Conservation (phyloP, 2,797 vertebrate species). For the Spatula versicolor region DNA sequence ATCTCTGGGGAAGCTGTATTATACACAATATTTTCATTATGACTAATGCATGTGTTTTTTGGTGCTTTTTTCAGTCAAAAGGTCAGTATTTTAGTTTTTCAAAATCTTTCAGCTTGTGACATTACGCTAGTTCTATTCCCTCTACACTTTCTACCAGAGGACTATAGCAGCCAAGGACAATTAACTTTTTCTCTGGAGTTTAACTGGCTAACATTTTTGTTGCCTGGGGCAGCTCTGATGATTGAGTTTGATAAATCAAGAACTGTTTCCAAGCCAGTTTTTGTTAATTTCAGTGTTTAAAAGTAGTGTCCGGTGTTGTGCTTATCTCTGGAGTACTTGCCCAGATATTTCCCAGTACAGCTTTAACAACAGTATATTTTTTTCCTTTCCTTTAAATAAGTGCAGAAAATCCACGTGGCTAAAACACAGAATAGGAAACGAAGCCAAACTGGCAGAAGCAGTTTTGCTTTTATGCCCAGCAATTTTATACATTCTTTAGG, state of each 20-base stretch:
- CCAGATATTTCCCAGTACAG: conserved; percentile 47
- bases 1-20: conserved; percentile 12
- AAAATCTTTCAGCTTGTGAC: neutral
- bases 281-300: conserved; percentile 23
- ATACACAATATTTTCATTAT: conserved; percentile 54
- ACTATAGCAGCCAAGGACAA: neutral
- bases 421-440: neutral
- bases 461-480: neutral
- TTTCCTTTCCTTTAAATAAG: neutral
- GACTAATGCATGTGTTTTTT: conserved; percentile 39
- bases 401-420: conserved; percentile 10
- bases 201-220: neutral
- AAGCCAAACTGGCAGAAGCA: conserved; percentile 9
- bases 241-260: neutral
- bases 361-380: conserved; percentile 28
- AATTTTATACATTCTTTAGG: neutral
- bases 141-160: neutral
- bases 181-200: neutral
- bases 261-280: neutral
- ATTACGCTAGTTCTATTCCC: neutral
- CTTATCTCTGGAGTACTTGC: conserved; percentile 51
- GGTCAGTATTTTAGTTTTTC: conserved; percentile 1
- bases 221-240: neutral
- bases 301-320: conserved; percentile 8
- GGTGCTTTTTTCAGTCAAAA: conserved; percentile 18